Evolutionary conservation across 2,113 vertebrate species (phyloP), one percentile per base, ranked within the genome.

Genomic region (Sarotherodon lohbergeri): DNA sequence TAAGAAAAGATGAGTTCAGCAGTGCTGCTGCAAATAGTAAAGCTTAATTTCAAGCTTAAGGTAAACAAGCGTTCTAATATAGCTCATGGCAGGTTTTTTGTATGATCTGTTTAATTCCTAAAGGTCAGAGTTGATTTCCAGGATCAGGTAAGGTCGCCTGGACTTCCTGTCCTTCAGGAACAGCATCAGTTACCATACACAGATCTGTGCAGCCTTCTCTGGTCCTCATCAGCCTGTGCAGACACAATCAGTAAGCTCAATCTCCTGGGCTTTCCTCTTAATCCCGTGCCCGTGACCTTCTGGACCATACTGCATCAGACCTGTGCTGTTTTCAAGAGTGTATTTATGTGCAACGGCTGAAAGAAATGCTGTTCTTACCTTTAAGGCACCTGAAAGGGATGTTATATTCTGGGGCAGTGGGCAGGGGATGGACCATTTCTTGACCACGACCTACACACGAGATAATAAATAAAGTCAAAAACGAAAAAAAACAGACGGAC

Each of bases 371-470:
- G 17, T 36, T 80, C 36, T 91, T 92, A 93, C 90, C 92, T 93
- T 85, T 27, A 83, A 83, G 80, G 92, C 43, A 95, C 96, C 96
- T 95, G 97, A 89, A 83, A 85, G 90, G 7, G 90, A 19, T 1
- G 95, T 94, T n/a, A 90, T 81, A 36, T 96, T 97, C 56, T 94
- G 86, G 81, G 97, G 97, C 50, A 99, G 94, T 17, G 98, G 99
- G 91, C 99, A 99, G 39, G 98, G 98, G 86, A 99, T 96, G 5
- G 96, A 97, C 98, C 98, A 98, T 82, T 98, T 99, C 95, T 99
- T 99, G 43, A 99, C 91, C 52, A 98, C 88, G 86, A 98, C 57
- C 98, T 99, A 93, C 24, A 96, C 88, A 81, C 5, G 6, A 87
- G 79, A 68, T 19, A 46, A 80, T 13, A 43, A 43, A 82, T 50